Evolutionary conservation across 2,113 vertebrate genomes (phyloP).

Genomic region (Acrocephalus kingi): DNA sequence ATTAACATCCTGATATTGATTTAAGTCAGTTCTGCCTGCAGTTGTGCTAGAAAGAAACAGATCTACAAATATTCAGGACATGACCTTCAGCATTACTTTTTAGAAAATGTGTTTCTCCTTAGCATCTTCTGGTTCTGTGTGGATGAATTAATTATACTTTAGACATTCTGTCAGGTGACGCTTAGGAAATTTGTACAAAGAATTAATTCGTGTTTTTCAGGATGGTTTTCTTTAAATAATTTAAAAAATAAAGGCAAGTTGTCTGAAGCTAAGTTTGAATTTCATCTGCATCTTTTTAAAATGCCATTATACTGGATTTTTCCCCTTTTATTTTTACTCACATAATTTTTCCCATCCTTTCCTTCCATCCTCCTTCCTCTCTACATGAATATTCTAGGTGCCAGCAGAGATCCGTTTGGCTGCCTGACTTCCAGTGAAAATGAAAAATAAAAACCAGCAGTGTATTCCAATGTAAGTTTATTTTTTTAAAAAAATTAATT

Average conservation of each 20-base stretch:
- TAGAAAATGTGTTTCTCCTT: neutral
- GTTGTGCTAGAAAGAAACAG: neutral
- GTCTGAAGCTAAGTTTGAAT: neutral
- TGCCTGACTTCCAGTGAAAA: neutral
- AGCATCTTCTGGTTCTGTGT: neutral
- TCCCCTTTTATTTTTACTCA: neutral
- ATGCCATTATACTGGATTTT: neutral
- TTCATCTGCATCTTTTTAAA: constrained; percentile 52
- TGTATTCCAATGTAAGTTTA: neutral
- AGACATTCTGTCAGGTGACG: neutral
- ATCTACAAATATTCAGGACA: neutral
- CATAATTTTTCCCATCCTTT: constrained; percentile 14
- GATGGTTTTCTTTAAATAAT: neutral
- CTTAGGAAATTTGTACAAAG: neutral
- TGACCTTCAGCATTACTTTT: neutral
- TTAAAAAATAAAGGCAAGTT: neutral
- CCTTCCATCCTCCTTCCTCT: neutral
- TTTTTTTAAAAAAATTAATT: neutral
- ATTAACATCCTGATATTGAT: neutral
- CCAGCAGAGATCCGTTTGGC: neutral
- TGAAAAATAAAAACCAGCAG: neutral
- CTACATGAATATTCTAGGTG: neutral
- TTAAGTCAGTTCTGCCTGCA: neutral
- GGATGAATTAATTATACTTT: neutral
- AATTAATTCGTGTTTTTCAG: neutral